Evolutionary conservation across 2,113 vertebrate genomes (phyloP).

Genomic region (Anolis carolinensis): DNA sequence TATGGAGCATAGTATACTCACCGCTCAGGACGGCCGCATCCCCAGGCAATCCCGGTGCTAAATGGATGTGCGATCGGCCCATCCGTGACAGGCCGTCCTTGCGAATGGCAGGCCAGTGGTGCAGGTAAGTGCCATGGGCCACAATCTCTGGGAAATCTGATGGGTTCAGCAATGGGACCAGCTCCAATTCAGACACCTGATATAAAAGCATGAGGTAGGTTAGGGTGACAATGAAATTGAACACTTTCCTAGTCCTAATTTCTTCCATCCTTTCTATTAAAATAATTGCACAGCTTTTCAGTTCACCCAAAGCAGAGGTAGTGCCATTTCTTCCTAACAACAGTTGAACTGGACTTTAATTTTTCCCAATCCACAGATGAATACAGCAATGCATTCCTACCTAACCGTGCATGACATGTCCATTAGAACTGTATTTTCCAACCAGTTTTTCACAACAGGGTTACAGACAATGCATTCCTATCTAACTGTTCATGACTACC

Average conservation of each 20-base stretch:
- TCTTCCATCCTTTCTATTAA: not conserved
- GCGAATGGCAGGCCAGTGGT: slow-evolving; percentile 82
- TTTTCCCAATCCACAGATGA: not conserved
- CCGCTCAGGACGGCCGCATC: slow-evolving; percentile 82
- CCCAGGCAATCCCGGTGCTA: slow-evolving; percentile 82
- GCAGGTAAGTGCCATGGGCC: slow-evolving; percentile 85
- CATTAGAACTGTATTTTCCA: too few relatives aligned
- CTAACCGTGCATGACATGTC: too few relatives aligned
- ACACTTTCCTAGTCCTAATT: too few relatives aligned
- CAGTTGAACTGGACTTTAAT: not conserved
- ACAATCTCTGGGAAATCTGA: slow-evolving; percentile 78
- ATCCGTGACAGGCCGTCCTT: slow-evolving; percentile 79
- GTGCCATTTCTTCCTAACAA: not conserved
- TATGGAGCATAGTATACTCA: slow-evolving; percentile 53
- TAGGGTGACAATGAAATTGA: not conserved
- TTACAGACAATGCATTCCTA: too few relatives aligned
- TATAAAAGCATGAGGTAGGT: too few relatives aligned
- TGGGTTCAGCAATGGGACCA: slow-evolving; percentile 72
- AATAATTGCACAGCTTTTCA: too few relatives aligned
- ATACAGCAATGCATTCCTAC: too few relatives aligned
- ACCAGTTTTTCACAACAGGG: too few relatives aligned
- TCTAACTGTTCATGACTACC: too few relatives aligned
- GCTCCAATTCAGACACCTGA: slow-evolving; percentile 82
- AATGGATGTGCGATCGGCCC: slow-evolving; percentile 85
- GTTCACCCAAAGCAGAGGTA: not conserved